A percentile compares a stretch with the other conserved stretches of the same genome.
These are phyloP conservation scores for Aproaerema taeniolella DNA, from an alignment of 2,888 invertebrate genomes.

Conservation along the genomic window DNA sequence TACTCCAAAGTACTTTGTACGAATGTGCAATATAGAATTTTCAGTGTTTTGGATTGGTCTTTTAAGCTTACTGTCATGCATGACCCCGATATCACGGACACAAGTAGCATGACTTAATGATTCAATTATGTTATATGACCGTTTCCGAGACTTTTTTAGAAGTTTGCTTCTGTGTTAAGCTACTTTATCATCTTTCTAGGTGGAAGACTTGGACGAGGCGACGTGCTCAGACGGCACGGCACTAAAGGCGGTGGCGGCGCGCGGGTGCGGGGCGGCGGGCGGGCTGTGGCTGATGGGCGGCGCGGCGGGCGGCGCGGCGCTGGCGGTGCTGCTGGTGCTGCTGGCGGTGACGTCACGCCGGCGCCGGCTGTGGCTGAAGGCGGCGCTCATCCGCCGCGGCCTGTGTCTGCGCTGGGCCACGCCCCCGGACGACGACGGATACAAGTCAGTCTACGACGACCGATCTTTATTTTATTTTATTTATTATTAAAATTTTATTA, in stretches of 20 bases:
- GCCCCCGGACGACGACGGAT: constrained; percentile 23
- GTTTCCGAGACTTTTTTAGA: too few species aligned
- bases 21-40: too few species aligned
- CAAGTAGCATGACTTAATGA: too few species aligned
- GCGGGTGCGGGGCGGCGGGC: constrained; percentile 1
- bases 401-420: constrained; percentile 20
- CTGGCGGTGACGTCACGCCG: constrained; percentile 14
- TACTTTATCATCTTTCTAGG: too few species aligned
- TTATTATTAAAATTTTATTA: neutral
- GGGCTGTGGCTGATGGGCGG: constrained; percentile 16
- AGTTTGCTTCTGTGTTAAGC: too few species aligned
- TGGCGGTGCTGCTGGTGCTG: constrained; percentile 17
- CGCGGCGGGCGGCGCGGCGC: constrained; percentile 23
- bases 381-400: constrained; percentile 18
- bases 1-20: too few species aligned
- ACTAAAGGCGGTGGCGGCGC: constrained; percentile 13
- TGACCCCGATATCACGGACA: too few species aligned
- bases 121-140: too few species aligned
- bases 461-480: constrained; percentile 9
- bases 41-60: too few species aligned
- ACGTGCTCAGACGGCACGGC: neutral
- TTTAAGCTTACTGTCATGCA: too few species aligned
- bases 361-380: constrained; percentile 23
- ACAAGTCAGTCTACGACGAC: constrained; percentile 20
- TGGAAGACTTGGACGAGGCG: neutral